Evolutionary conservation across 2,113 vertebrate species (phyloP).

Genomic region (Bettongia penicillata): DNA sequence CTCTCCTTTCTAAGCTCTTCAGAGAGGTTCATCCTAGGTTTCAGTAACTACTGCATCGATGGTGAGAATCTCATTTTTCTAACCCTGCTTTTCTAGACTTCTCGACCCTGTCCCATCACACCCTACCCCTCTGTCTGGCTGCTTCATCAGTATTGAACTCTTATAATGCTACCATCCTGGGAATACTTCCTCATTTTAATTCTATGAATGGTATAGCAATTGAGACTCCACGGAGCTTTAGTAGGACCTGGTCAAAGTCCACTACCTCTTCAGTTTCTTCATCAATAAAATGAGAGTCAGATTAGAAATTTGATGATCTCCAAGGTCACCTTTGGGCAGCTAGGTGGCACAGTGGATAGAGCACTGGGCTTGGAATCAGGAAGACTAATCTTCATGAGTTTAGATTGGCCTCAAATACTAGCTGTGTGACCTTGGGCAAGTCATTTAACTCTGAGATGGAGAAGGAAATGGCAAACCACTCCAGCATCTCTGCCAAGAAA

Average conservation of each 20-base stretch:
- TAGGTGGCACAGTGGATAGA: not conserved
- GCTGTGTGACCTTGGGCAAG: not conserved
- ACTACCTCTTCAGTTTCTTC: too few relatives aligned
- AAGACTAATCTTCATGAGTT: not conserved
- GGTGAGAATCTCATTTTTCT: not conserved
- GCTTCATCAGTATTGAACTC: not conserved
- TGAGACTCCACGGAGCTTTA: not conserved
- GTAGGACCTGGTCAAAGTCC: not conserved
- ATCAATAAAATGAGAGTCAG: not conserved
- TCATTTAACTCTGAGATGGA: not conserved
- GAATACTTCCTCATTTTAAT: not conserved
- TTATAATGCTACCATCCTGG: not conserved
- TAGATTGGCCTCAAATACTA: not conserved
- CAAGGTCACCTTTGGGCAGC: too few relatives aligned
- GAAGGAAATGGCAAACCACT: not conserved
- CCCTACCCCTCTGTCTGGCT: not conserved
- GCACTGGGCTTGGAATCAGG: not conserved
- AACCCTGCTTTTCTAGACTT: not conserved
- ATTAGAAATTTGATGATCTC: not conserved
- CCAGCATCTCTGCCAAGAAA: not conserved
- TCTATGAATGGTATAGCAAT: not conserved
- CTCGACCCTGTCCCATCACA: too few relatives aligned
- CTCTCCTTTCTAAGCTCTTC: not conserved
- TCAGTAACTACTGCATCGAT: not conserved
- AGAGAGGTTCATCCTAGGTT: not conserved